Evolutionary conservation across 2,797 vertebrate species (phyloP), one percentile per base, ranked within the genome.

Genomic region (Pseudochaenichthys georgianus): DNA sequence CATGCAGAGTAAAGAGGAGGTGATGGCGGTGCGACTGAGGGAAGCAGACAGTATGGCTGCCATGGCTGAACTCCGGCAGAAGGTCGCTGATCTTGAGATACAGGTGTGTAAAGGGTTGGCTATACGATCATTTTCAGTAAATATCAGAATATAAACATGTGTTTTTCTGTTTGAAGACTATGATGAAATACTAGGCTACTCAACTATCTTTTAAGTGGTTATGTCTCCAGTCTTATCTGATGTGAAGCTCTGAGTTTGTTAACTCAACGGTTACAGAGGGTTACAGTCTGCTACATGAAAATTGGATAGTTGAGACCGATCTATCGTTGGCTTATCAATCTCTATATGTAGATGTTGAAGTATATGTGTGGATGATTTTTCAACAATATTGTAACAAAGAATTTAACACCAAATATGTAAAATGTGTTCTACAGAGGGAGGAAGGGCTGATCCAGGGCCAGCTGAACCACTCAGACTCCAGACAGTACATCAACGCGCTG

Each of bases 31-130:
- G 60, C 94, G 97, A 17, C 94, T 99, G 81, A 94, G 97, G 69
- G 97, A 98, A 90, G 97, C 97, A 0, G 97, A 99, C 93, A 97
- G 96, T 83, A 98, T 99, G 96, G 97, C 97, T 0, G 96, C 95
- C 1, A 94, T 98, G 90, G 97, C 97, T 2, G 97, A 99, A 85
- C 96, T 99, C 91, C 92, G 97, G 55, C 97, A 98, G 93, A 95
- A 93, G 82, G 94, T 98, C 0, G 96, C 97, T 0, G 97, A 99
- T 54, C 95, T 99, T 13, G 97, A 98, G 92, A 98, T 98, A 87
- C 97, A 98, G 96, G 97, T 97, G 73, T 75, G 68, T 82, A 3
- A 38, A 38, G 34, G 34, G 34, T 38, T 9, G 34, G 34, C 34
- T 38, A 9, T 7, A 38, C 34, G 34, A 38, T 38, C 6, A 38